Conservation (phyloP, 2,888 invertebrate genomes). For the Endomychus coccineus region DNA sequence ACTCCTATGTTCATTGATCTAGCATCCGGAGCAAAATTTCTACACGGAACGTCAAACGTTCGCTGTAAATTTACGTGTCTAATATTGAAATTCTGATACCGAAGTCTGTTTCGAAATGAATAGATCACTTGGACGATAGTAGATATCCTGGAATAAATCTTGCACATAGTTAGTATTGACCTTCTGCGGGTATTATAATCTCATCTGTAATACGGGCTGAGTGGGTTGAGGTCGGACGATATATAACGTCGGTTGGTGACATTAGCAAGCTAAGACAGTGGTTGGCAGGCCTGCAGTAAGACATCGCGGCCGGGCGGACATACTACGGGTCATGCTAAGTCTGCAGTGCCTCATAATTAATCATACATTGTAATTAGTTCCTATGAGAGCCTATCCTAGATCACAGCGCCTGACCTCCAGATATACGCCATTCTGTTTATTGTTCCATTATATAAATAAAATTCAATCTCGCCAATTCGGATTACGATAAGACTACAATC, state of each 20-base stretch:
- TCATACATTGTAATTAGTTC: slow-evolving; percentile 47
- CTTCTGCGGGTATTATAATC: slow-evolving; percentile 12
- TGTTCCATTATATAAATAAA: too few species aligned
- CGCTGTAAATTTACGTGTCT: too few species aligned
- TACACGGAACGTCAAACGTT: too few species aligned
- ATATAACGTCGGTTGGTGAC: slow-evolving; percentile 41
- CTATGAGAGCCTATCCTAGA: slow-evolving; percentile 29
- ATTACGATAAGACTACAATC: too few species aligned
- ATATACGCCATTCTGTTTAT: too few species aligned
- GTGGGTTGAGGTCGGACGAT: slow-evolving; percentile 32
- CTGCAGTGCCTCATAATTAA: slow-evolving; percentile 39
- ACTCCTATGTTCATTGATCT: too few species aligned
- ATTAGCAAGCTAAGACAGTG: slow-evolving; percentile 45
- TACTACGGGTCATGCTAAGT: slow-evolving; percentile 32
- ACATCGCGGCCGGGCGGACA: slow-evolving; percentile 39
- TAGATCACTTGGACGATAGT: slow-evolving; percentile 6
- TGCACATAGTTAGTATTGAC: slow-evolving; percentile 13
- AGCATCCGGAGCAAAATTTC: too few species aligned
- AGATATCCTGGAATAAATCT: slow-evolving; percentile 12
- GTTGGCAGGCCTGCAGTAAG: slow-evolving; percentile 43
- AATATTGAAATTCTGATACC: too few species aligned
- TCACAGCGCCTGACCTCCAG: slow-evolving; percentile 12
- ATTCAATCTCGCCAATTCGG: too few species aligned
- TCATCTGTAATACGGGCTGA: slow-evolving; percentile 17
- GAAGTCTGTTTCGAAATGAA: slow-evolving; percentile 10